Evolutionary conservation across 37 sponge, comb jelly and placozoan genomes (phyloP).

Genomic region (Haliclona indistincta): DNA sequence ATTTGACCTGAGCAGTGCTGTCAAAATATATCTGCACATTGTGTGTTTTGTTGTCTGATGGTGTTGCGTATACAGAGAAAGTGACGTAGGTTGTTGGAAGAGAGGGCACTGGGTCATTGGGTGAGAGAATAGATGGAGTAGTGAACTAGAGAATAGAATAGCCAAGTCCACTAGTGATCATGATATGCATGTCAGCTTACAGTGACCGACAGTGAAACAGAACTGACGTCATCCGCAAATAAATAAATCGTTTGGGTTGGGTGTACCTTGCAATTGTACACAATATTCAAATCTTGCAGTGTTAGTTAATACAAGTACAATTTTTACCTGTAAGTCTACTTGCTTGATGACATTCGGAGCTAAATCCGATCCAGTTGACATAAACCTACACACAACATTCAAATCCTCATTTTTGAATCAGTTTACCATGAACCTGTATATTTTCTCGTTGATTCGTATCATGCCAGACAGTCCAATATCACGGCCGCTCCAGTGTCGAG

Average conservation of each 20-base stretch:
- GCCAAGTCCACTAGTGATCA: no score
- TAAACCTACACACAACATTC: slow-evolving; percentile 1
- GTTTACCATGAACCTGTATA: slow-evolving; percentile 21
- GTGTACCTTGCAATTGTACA: slow-evolving; percentile 45
- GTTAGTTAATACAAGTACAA: background rate
- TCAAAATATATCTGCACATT: slow-evolving; percentile 64
- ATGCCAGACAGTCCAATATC: slow-evolving; percentile 36
- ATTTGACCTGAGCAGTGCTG: slow-evolving; percentile 57
- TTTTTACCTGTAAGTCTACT: slow-evolving; percentile 16
- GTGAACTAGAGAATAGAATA: slow-evolving; percentile 26
- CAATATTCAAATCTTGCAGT: no score
- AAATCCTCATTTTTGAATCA: background rate
- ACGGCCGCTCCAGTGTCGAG: slow-evolving; percentile 57
- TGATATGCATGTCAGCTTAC: background rate
- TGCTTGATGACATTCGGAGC: slow-evolving; percentile 13
- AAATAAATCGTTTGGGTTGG: slow-evolving; percentile 64
- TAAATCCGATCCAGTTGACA: slow-evolving; percentile 20
- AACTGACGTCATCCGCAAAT: slow-evolving; percentile 45
- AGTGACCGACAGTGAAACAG: slow-evolving; percentile 38
- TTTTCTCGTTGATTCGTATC: slow-evolving; percentile 40
- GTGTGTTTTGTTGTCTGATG: slow-evolving; percentile 52
- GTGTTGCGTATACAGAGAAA: slow-evolving; percentile 16
- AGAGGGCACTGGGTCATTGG: slow-evolving; percentile 1
- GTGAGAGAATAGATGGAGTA: slow-evolving; percentile 42
- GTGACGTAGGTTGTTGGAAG: slow-evolving; percentile 53